Percentiles rank a stretch among this genome's conserved stretches.
Evolutionary conservation across 2,113 vertebrate genomes (phyloP).

Genomic region (Psilopogon haemacephalus): DNA sequence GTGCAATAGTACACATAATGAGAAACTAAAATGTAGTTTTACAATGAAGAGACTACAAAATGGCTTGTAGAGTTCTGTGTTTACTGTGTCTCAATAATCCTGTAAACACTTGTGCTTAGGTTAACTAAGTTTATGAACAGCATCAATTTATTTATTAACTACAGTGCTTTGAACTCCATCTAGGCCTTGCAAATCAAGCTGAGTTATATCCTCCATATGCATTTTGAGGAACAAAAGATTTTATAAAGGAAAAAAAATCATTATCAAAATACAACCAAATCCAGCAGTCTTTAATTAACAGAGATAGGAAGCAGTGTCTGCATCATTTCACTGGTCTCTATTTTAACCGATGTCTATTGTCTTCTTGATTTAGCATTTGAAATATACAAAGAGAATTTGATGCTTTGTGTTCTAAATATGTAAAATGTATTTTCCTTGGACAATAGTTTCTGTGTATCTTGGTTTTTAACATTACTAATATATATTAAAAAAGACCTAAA

Average conservation of each 20-base stretch:
- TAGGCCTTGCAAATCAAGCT: background rate
- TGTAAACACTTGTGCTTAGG: background rate
- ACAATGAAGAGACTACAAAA: background rate
- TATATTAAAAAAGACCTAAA: background rate
- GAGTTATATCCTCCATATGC: background rate
- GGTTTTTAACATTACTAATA: background rate
- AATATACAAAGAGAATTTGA: background rate
- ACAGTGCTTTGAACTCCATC: background rate
- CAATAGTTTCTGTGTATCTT: background rate
- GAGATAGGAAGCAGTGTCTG: background rate
- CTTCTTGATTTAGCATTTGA: background rate
- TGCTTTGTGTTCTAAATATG: background rate
- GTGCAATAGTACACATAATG: background rate
- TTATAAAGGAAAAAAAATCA: background rate
- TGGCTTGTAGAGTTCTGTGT: background rate
- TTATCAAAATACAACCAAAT: background rate
- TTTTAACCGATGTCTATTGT: background rate
- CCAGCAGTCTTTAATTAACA: background rate
- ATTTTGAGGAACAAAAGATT: background rate
- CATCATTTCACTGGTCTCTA: background rate
- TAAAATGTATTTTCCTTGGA: background rate
- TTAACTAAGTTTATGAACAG: background rate
- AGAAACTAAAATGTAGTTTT: constrained; percentile 13
- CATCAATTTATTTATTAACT: background rate
- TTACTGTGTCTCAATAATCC: background rate